Evolutionary conservation across 2,888 invertebrate species (phyloP).

Genomic region (Notodonta ziczac): DNA sequence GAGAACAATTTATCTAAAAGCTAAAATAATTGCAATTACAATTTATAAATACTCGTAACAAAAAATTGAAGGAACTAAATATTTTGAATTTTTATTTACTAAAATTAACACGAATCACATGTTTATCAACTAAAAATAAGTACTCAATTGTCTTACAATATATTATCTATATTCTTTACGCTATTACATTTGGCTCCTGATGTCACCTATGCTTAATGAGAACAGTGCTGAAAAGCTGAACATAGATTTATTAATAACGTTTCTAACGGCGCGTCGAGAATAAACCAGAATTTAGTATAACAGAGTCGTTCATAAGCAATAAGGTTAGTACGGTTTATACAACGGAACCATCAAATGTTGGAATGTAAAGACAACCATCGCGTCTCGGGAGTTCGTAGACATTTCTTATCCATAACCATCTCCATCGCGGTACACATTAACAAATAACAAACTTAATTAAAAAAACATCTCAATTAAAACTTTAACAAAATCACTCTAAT

Average conservation of each 20-base stretch:
- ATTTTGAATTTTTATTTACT: slow-evolving; percentile 70
- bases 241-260: slow-evolving; percentile 30
- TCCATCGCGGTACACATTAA: slow-evolving; percentile 67
- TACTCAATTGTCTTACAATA: slow-evolving; percentile 68
- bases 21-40: slow-evolving; percentile 67
- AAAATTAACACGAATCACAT: slow-evolving; percentile 75
- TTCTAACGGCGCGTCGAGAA: slow-evolving; percentile 23
- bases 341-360: slow-evolving; percentile 39
- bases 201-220: slow-evolving; percentile 55
- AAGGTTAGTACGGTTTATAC: slow-evolving; percentile 28
- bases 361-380: slow-evolving; percentile 40
- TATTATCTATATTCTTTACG: slow-evolving; percentile 71
- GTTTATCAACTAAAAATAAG: slow-evolving; percentile 73
- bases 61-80: slow-evolving; percentile 81
- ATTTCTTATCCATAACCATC: slow-evolving; percentile 49
- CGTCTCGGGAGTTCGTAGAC: slow-evolving; percentile 42
- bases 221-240: slow-evolving; percentile 52
- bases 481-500: slow-evolving; percentile 85
- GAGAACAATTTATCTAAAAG: slow-evolving; percentile 77
- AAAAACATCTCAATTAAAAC: slow-evolving; percentile 78
- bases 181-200: slow-evolving; percentile 81
- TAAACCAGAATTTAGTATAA: slow-evolving; percentile 38
- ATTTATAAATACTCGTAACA: slow-evolving; percentile 80
- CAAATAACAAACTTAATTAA: slow-evolving; percentile 79
- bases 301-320: slow-evolving; percentile 32